A percentile compares a stretch with the other conserved stretches of the same genome.
Evolutionary conservation across 2,113 vertebrate species (phyloP).

Genomic region (Zapornia atra): DNA sequence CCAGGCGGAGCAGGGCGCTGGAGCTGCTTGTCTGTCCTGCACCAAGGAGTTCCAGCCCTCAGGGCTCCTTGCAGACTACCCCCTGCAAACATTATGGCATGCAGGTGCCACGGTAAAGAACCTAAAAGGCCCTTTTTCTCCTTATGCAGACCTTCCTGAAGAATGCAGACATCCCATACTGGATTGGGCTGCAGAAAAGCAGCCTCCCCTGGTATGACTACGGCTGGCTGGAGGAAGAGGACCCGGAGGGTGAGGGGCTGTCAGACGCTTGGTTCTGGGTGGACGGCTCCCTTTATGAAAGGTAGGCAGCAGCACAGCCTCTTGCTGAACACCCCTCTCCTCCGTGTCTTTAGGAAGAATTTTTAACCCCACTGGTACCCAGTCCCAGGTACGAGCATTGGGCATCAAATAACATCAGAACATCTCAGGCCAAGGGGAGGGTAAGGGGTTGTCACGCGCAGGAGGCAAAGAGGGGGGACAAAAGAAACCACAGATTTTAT

Average conservation of each 20-base stretch:
- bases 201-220: conserved; percentile 45
- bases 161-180: conserved; percentile 18
- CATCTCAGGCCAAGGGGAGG: not conserved
- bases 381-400: not conserved
- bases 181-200: conserved; percentile 49
- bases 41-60: not conserved
- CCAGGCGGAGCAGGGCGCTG: not conserved
- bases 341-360: not conserved
- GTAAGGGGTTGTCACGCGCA: rapidly evolving
- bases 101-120: not conserved
- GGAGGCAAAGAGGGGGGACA: not conserved
- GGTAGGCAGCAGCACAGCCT: not conserved
- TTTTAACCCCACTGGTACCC: not conserved
- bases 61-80: not conserved
- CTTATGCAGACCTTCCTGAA: conserved; percentile 39
- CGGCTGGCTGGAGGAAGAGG: conserved; percentile 26
- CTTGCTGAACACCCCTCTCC: not conserved
- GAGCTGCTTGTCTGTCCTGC: not conserved
- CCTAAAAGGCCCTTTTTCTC: not conserved
- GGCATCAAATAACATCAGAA: not conserved
- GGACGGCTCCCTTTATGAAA: conserved; percentile 40
- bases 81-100: not conserved
- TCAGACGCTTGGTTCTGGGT: conserved; percentile 33
- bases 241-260: rapidly evolving
- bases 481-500: not conserved